A percentile compares a stretch with the other conserved stretches of the same genome.
Evolutionary conservation across 1,140 invertebrate genomes (phyloP).

Genomic region (Chrysomallon squamiferum): DNA sequence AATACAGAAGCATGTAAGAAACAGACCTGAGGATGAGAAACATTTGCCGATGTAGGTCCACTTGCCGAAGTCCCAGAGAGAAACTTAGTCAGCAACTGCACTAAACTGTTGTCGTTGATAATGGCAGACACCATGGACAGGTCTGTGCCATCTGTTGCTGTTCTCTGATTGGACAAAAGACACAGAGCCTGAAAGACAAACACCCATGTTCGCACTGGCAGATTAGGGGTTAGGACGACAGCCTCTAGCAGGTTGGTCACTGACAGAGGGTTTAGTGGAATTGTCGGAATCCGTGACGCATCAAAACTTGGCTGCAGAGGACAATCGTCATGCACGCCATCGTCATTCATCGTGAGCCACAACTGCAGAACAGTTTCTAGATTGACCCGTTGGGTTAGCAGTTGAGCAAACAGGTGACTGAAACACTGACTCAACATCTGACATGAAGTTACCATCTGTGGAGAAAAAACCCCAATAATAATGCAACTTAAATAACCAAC

Average conservation of each 20-base stretch:
- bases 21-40: constrained; percentile 50
- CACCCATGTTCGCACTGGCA: constrained; percentile 78
- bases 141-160: constrained; percentile 31
- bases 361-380: constrained; percentile 82
- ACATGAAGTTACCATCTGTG: constrained; percentile 51
- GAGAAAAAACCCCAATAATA: constrained; percentile 9
- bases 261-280: constrained; percentile 75
- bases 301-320: constrained; percentile 40
- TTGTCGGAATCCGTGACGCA: constrained; percentile 72
- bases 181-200: constrained; percentile 73
- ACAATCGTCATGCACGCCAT: constrained; percentile 31
- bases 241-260: constrained; percentile 76
- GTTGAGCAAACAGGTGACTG: constrained; percentile 73
- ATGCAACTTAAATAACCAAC: neutral
- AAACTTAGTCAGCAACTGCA: constrained; percentile 76
- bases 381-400: constrained; percentile 69
- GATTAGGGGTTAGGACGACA: constrained; percentile 70
- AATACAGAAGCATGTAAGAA: no score
- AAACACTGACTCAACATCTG: constrained; percentile 76
- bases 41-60: constrained; percentile 38
- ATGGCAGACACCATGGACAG: constrained; percentile 68
- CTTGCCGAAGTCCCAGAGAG: constrained; percentile 70
- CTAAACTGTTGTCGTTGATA: constrained; percentile 74
- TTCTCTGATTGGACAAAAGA: constrained; percentile 52
- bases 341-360: constrained; percentile 80